These are phyloP conservation scores for Pseudachorutes palmiensis DNA, from an alignment of 1,140 invertebrate species.

Conservation along the genomic window DNA sequence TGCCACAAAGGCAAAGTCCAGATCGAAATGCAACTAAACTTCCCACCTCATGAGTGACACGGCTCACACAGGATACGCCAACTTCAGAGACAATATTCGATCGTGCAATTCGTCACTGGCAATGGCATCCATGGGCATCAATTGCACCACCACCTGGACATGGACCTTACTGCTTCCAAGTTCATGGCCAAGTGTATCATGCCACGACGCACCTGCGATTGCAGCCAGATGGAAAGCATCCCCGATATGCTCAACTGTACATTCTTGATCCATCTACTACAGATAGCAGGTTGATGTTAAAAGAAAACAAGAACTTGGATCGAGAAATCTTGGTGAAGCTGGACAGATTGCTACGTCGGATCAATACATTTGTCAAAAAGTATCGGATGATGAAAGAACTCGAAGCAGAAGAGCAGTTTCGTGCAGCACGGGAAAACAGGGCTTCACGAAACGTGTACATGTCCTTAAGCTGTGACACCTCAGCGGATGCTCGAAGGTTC, in stretches of 20 bases:
- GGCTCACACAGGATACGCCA: too few species aligned
- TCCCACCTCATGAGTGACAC: too few species aligned
- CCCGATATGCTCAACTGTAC: constrained; percentile 28
- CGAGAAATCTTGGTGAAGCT: background rate
- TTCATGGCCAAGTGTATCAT: constrained; percentile 41
- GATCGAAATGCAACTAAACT: too few species aligned
- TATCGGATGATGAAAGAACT: constrained; percentile 26
- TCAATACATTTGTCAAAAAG: constrained; percentile 18
- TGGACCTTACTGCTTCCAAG: constrained; percentile 37
- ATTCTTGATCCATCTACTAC: constrained; percentile 10
- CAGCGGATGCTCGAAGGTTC: constrained; percentile 24
- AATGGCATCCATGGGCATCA: constrained; percentile 43
- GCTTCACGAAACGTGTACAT: constrained; percentile 14
- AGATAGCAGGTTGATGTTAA: background rate
- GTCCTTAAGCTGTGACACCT: constrained; percentile 12
- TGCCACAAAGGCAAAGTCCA: too few species aligned
- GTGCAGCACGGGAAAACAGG: constrained; percentile 20
- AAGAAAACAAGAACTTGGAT: constrained; percentile 8
- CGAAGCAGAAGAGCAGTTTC: background rate
- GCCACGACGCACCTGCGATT: constrained; percentile 19
- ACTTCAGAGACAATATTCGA: too few species aligned
- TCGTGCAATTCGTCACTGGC: constrained; percentile 44
- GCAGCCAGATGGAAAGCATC: constrained; percentile 9
- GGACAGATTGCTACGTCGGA: background rate
- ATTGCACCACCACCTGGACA: constrained; percentile 2